Percentiles rank a stretch among this genome's conserved stretches.
Conservation (phyloP, 2,797 vertebrate species). For the Novumbra hubbsi region DNA sequence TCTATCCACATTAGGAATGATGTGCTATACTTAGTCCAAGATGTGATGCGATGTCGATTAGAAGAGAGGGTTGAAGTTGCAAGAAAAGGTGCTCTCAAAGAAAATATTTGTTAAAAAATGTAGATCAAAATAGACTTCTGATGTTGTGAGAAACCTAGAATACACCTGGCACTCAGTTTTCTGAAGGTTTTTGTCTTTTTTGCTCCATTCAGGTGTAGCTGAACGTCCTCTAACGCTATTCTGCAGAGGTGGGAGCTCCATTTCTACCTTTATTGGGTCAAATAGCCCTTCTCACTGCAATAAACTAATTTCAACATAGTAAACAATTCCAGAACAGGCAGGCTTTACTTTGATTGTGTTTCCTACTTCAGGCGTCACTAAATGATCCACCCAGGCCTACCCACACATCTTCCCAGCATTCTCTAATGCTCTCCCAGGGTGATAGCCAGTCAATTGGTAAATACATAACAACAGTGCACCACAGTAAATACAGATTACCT, state of each 20-base stretch:
- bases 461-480: conserved; percentile 14
- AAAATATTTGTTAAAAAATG: neutral
- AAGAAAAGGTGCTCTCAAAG: neutral
- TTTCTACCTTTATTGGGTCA: neutral
- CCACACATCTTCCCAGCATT: neutral
- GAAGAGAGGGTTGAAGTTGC: neutral
- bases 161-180: neutral
- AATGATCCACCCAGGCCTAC: neutral
- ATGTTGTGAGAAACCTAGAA: neutral
- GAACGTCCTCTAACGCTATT: neutral
- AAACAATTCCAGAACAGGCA: neutral
- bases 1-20: conserved; percentile 25
- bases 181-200: neutral
- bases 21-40: conserved; percentile 14
- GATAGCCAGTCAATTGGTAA: conserved; percentile 5
- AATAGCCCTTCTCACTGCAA: neutral
- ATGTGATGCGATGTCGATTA: conserved; percentile 21
- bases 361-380: neutral
- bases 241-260: neutral
- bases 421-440: conserved; percentile 2
- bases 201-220: neutral
- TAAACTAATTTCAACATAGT: neutral
- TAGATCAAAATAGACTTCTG: neutral
- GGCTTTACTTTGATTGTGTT: neutral
- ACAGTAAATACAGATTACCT: conserved; percentile 8